Evolutionary conservation across 2,797 vertebrate genomes (phyloP), one percentile per base, ranked within the genome.

Genomic region (Anolis apletophallus): DNA sequence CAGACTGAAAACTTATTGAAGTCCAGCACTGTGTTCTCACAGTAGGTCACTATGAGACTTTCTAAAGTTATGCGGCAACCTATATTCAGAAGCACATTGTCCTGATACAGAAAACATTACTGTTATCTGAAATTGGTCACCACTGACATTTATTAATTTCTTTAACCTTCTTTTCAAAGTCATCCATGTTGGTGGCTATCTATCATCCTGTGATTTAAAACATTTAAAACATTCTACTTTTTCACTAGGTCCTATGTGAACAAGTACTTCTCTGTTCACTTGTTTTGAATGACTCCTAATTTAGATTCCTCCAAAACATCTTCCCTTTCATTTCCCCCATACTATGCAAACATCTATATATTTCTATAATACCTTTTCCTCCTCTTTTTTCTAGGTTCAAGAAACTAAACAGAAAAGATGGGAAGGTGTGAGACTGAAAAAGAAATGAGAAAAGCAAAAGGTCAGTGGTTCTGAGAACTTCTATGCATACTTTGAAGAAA

Each of bases 401-500:
- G 61, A 16, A 67, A 19, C 2, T 32, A 54, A 34, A 57, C 8
- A 32, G 52, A 21, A n/a, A n/a, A 40, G 23, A 46, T 46, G 14
- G 17, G 13, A 57, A 85, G 32, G 64, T 13, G 13, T 78, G 23
- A 79, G 36, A 71, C 36, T 3, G 19, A 32, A 34, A n/a, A 85
- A 71, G 36, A n/a, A 55, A 67, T 14, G 23, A 23, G 75, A 64
- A n/a, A 59, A 40, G 32, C 9, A 61, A 74, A 74, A 40, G 8
- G 16, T 23, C 32, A 88, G 89, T 19, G 55, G 55, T 57, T 54
- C 7, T 40, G 9, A 84, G 59, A 92, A 3, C 5, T 13, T 64
- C 40, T 29, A 3, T 64, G 80, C n/a, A 83, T 80, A 68, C 14
- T 84, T 23, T 84, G 77, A 80, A 50, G 34, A 68, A 82, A 81